phyloP scores from a whole-genome alignment of 2,797 vertebrate genomes.

The Pangasius larnaudii region DNA sequence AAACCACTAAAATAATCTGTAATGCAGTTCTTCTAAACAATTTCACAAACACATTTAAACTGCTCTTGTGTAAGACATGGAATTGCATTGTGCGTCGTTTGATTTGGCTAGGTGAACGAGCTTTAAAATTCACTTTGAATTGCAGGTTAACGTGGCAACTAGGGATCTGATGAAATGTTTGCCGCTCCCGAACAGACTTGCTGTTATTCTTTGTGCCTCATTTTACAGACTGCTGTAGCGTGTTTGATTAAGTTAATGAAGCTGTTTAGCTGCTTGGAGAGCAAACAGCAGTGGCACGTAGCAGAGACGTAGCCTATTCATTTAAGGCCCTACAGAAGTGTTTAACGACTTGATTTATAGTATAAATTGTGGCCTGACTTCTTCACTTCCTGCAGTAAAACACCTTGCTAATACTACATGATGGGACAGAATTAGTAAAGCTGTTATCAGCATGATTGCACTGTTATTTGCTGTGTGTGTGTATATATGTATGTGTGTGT shows the following conservation, averaged over 20 bases:
- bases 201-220: not conserved
- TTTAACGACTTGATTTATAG: not conserved
- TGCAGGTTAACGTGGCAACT: not conserved
- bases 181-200: slow-evolving; percentile 2
- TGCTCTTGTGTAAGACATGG: not conserved
- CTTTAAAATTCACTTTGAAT: too few species aligned
- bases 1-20: not conserved
- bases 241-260: slow-evolving; percentile 34
- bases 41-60: not conserved
- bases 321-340: not conserved
- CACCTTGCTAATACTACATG: not conserved
- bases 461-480: not conserved
- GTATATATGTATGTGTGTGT: too few species aligned
- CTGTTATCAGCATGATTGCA: not conserved
- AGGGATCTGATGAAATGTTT: slow-evolving; percentile 7
- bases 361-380: not conserved
- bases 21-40: not conserved
- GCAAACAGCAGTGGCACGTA: slow-evolving; percentile 7
- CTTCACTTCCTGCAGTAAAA: not conserved
- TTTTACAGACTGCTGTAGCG: not conserved
- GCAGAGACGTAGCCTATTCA: not conserved
- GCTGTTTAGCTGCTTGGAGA: slow-evolving; percentile 34
- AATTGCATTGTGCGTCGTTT: not conserved
- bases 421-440: not conserved
- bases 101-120: not conserved